Base-by-base conservation (phyloP, 2,888 invertebrate genomes). In the Galerucella calmariensis region DNA sequence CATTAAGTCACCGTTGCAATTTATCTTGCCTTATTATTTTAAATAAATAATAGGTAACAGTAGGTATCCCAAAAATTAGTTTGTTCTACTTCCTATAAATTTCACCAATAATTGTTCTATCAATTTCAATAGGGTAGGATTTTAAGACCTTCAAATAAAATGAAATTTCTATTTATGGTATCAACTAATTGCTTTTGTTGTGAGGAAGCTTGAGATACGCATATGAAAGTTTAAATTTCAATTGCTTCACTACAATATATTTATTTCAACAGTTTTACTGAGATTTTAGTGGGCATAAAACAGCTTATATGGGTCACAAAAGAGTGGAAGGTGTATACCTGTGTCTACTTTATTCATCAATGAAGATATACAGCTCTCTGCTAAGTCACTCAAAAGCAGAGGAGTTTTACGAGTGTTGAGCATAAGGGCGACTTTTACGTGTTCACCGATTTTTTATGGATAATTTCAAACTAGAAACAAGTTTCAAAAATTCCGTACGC, bases 311-410 rank as follows among this genome's bases (percentile, higher is more conserved):
- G 27, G 27, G 12, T 27, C 59, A 59, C 59, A 59, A 27, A 59
- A 59, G 59, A 20, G 6, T 12, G 24, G 12, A 63, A 12, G n/a
- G 44, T n/a, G 44, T 44, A 24, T 48, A 58, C 62, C 72, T 67
- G 44, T 73, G 65, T 72, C 75, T 75, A 75, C 72, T 72, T 75
- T 75, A 75, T 75, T 75, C 72, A 75, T 75, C 75, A 75, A 75
- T 72, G 75, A 75, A 75, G 72, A 75, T 75, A 72, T 72, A 75
- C 72, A 44, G 59, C 72, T 59, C 65, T 68, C 75, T 35, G 51
- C 53, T 58, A 72, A 72, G 72, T 72, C 66, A 72, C 69, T 72
- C 56, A 61, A 72, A 69, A 58, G n/a, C 16, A 66, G 46, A 72
- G 59, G 53, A 69, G 41, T 75, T 75, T 75, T 72, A 75, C 75